These are phyloP conservation scores for Epistrophe grossulariae DNA, from an alignment of 2,888 invertebrate genomes.

Conservation along the genomic window DNA sequence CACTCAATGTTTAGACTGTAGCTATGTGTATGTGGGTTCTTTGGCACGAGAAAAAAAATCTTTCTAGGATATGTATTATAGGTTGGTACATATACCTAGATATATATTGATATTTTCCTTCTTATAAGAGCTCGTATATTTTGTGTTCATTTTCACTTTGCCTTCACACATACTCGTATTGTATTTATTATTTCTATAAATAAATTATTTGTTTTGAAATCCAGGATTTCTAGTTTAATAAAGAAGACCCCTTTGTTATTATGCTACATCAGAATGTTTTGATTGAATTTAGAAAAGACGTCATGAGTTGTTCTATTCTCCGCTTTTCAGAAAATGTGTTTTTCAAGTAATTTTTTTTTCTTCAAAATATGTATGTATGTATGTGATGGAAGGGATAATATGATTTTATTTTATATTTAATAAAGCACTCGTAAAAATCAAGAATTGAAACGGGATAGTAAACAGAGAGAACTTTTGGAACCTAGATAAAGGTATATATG, in stretches of 20 bases:
- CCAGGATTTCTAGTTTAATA: conserved; percentile 62
- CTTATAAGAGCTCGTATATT: neutral
- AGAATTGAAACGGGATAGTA: neutral
- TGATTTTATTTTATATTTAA: neutral
- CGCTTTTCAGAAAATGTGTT: neutral
- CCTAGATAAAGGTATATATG: too few species aligned
- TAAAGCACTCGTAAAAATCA: neutral
- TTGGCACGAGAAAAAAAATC: conserved; percentile 1
- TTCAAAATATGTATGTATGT: neutral
- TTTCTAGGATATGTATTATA: neutral
- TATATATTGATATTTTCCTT: conserved; percentile 4
- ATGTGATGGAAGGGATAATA: neutral
- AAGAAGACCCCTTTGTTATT: conserved; percentile 60
- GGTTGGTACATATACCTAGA: neutral
- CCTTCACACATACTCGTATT: conserved; percentile 30
- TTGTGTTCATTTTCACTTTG: conserved; percentile 53
- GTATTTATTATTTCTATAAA: conserved; percentile 32
- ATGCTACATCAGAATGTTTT: conserved; percentile 57
- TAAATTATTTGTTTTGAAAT: conserved; percentile 68
- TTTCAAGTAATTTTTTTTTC: neutral
- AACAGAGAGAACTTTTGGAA: too few species aligned
- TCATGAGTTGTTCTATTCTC: conserved; percentile 23
- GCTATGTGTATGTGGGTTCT: neutral
- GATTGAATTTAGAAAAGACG: conserved; percentile 59
- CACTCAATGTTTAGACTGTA: conserved; percentile 20